Evolutionary conservation across 2,797 vertebrate genomes (phyloP), one percentile per base, ranked within the genome.

Genomic region (Peromyscus melanophrys): DNA sequence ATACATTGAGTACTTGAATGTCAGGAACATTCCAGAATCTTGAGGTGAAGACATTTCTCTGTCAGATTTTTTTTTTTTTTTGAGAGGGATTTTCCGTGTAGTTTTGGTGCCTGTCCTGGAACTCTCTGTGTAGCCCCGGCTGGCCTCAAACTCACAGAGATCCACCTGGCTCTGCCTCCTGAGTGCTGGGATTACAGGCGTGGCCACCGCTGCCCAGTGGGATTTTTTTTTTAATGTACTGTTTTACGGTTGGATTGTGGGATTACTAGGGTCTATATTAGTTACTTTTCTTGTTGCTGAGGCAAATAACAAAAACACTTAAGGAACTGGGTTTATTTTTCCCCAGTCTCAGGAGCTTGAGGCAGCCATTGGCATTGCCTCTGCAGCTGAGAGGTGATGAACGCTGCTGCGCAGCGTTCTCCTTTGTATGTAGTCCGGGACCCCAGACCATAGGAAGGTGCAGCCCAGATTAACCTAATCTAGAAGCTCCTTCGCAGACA

Each of bases 11-110:
- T 19, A 92, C 43, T 78, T 89, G 40, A 43, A 90, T 92, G 86
- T 63, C 43, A 88, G 89, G 46, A 90, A 87, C 91, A 69, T 78
- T 92, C 81, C 55, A 65, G 63, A 96, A 94, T 93, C 91, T 94
- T 57, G 65, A 97, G 61, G 90, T 92, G 87, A 85, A 92, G 49
- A 52, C 78, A 86, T 69, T 96, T 96, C 37, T 57, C 16, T 80
- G 55, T 76, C 80, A 31, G 76, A 43, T 76, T 78, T 37, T 21
- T 19, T 8, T 84, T 29, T 8, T 78, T 37, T 34, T 19, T 4
- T 52, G 49, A 52, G 49, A 52, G 49, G 49, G 49, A 52, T 52
- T 52, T 52, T 52, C 49, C 12, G 0, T 52, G 49, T 52, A 52
- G 49, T 52, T 52, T 52, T 52, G 49, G 49, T 52, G 49, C 49